Conservation (phyloP, 2,888 invertebrate species). For the Penaeus monodon region DNA sequence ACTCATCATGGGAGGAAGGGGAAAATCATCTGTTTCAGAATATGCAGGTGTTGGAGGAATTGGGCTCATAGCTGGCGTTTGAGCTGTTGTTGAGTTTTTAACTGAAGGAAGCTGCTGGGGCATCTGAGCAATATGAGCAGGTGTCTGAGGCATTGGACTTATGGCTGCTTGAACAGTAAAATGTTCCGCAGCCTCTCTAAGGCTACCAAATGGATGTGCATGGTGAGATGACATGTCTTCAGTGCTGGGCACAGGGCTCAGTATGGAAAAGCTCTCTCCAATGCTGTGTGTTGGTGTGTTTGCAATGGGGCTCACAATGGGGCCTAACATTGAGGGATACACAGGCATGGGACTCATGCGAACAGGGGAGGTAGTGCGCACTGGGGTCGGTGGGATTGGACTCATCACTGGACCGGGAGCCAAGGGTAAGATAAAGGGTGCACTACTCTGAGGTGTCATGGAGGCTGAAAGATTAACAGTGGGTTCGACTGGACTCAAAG, state of each 20-base stretch:
- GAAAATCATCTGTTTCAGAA: constrained; percentile 23
- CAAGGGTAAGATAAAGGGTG: constrained; percentile 37
- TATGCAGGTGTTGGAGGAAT: constrained; percentile 37
- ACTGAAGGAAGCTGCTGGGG: constrained; percentile 1
- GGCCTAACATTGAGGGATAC: constrained; percentile 42
- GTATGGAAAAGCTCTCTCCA: constrained; percentile 38
- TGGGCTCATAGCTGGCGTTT: constrained; percentile 34
- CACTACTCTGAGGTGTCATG: constrained; percentile 19
- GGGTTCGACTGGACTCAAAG: constrained; percentile 35
- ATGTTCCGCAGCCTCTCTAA: constrained; percentile 33
- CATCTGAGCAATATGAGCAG: constrained; percentile 40
- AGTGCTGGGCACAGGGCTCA: constrained; percentile 33
- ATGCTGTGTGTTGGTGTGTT: constrained; percentile 42
- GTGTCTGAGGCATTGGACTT: constrained; percentile 63
- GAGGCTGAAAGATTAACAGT: constrained; percentile 15
- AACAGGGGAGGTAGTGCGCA: constrained; percentile 29
- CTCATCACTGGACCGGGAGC: constrained; percentile 58
- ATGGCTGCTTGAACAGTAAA: constrained; percentile 45
- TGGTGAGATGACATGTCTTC: constrained; percentile 35
- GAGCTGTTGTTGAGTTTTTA: not conserved
- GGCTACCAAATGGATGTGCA: constrained; percentile 6
- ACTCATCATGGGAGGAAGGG: constrained; percentile 47
- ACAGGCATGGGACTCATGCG: constrained; percentile 59
- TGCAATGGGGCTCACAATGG: constrained; percentile 46
- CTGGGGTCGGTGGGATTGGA: constrained; percentile 64